These are phyloP conservation scores for Rostratula benghalensis DNA, from an alignment of 2,113 vertebrate species.

Conservation along the genomic window DNA sequence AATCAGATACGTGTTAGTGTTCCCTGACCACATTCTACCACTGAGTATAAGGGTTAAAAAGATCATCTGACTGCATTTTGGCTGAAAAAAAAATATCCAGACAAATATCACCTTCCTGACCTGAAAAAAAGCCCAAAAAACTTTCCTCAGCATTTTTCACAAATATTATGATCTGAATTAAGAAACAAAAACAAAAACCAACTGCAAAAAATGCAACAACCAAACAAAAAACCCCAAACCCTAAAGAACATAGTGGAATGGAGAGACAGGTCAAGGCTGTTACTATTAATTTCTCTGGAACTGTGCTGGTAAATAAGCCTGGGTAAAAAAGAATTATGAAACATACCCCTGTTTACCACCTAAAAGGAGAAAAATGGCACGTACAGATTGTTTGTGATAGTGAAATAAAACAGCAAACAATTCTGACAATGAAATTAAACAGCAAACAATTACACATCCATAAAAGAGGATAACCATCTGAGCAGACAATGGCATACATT, in stretches of 20 bases:
- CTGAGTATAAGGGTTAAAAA: neutral
- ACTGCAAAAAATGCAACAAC: neutral
- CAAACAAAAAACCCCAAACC: neutral
- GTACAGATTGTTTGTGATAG: neutral
- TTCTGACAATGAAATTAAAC: neutral
- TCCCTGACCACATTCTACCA: neutral
- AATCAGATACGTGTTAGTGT: neutral
- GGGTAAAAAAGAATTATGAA: neutral
- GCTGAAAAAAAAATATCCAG: neutral
- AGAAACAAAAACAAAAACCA: neutral
- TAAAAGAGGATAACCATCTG: neutral
- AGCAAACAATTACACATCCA: neutral
- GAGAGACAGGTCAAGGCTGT: neutral
- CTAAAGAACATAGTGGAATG: neutral
- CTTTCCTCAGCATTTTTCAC: neutral
- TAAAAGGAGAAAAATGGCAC: neutral
- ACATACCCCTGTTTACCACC: neutral
- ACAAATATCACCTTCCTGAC: neutral
- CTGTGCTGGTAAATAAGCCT: neutral
- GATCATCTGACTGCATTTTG: neutral
- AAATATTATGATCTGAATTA: neutral
- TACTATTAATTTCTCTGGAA: neutral
- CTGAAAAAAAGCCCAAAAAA: neutral
- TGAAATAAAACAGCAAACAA: neutral
- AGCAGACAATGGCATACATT: neutral